Percentiles rank a stretch among this genome's conserved stretches.
Conservation (phyloP, 2,888 invertebrate genomes). For the Dorcus hopei region DNA sequence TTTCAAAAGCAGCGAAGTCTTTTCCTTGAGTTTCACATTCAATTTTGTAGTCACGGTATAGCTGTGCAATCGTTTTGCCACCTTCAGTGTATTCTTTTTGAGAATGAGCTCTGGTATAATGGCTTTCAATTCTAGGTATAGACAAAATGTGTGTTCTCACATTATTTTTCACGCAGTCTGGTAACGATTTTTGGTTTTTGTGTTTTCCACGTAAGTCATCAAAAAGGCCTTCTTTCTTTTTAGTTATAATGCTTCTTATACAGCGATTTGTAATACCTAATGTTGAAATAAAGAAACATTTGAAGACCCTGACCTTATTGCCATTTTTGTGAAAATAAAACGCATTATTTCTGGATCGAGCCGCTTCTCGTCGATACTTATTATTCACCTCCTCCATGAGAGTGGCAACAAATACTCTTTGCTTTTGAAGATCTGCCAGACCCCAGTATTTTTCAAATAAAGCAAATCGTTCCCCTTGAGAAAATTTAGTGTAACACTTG, state of each 20-base stretch:
- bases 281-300: slow-evolving; percentile 29
- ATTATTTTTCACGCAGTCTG: too few relatives aligned
- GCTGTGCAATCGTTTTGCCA: slow-evolving; percentile 1
- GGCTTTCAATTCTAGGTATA: slow-evolving; percentile 32
- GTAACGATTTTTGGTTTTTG: slow-evolving; percentile 29
- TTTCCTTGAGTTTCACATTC: background rate
- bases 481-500: too few relatives aligned
- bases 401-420: too few relatives aligned
- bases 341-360: slow-evolving; percentile 2
- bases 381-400: too few relatives aligned
- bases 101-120: slow-evolving; percentile 32
- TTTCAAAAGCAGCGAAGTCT: background rate
- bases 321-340: slow-evolving; percentile 6
- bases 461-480: too few relatives aligned
- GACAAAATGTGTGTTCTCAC: slow-evolving; percentile 33
- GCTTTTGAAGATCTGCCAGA: too few relatives aligned
- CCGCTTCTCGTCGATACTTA: slow-evolving; percentile 4
- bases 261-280: slow-evolving; percentile 28
- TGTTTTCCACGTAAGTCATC: slow-evolving; percentile 32
- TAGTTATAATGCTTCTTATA: slow-evolving; percentile 25
- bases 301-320: slow-evolving; percentile 22
- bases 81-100: slow-evolving; percentile 13
- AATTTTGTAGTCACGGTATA: background rate
- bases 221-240: slow-evolving; percentile 16
- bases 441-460: too few relatives aligned